Percentiles rank a stretch among this genome's conserved stretches.
Evolutionary conservation across 53 echinoderm and acorn worm species (phyloP).

Genomic region (Arbacia lixula): DNA sequence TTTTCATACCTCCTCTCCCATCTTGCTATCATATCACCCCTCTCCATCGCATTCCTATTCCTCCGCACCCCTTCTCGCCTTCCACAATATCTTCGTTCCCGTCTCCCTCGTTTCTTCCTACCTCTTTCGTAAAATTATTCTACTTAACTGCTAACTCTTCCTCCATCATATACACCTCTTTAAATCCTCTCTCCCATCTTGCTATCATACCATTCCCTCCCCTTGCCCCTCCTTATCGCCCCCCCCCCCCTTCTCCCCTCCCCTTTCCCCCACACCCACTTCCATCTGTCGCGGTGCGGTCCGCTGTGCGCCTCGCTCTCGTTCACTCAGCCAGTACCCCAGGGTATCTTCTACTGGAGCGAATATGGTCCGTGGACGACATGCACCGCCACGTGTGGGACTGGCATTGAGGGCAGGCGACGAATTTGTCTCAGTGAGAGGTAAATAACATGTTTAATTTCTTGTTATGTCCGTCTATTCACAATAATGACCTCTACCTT

Average conservation of each 20-base stretch:
- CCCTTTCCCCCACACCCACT: neutral
- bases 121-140: conserved; percentile 31
- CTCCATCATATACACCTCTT: too few relatives aligned
- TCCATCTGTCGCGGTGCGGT: neutral
- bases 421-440: conserved; percentile 31
- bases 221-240: neutral
- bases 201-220: neutral
- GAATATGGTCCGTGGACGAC: conserved; percentile 44
- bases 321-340: conserved; percentile 50
- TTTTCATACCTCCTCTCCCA: too few relatives aligned
- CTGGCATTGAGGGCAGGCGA: conserved; percentile 36
- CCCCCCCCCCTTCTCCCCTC: neutral
- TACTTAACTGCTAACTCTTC: too few relatives aligned
- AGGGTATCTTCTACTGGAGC: conserved; percentile 46
- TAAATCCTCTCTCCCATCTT: neutral
- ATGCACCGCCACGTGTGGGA: conserved; percentile 44
- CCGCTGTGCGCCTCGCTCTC: conserved; percentile 11
- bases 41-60: neutral
- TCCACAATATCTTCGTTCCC: neutral
- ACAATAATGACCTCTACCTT: too few relatives aligned
- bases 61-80: neutral
- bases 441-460: neutral
- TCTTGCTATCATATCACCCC: neutral
- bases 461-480: too few relatives aligned
- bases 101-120: neutral